Conservation (phyloP, 2,888 invertebrate species). For the Caenorhabditis uteleia region DNA sequence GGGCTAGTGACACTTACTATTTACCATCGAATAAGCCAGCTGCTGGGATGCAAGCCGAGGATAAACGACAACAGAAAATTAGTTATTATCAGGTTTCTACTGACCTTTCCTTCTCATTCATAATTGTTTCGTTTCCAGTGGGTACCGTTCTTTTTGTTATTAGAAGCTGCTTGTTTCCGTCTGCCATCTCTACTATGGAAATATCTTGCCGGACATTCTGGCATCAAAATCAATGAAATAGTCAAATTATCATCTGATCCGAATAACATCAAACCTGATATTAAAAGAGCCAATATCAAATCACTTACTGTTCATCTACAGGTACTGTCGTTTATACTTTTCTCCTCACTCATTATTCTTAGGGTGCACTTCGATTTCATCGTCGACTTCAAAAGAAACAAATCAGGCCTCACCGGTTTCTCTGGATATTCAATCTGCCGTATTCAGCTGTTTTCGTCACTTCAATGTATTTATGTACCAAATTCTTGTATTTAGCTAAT, state of each 20-base stretch:
- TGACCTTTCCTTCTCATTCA: not conserved
- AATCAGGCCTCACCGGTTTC: conserved; percentile 63
- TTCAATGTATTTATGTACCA: conserved; percentile 65
- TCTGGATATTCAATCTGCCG: conserved; percentile 67
- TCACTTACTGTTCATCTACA: conserved; percentile 65
- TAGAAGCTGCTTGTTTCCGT: conserved; percentile 68
- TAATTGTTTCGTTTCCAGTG: conserved; percentile 47
- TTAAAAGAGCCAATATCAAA: conserved; percentile 64
- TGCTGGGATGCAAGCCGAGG: conserved; percentile 54
- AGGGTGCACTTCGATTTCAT: conserved; percentile 69
- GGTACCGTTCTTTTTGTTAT: conserved; percentile 68
- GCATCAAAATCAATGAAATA: conserved; percentile 67
- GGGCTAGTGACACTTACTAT: conserved; percentile 66
- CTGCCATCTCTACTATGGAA: conserved; percentile 67
- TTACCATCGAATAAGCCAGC: conserved; percentile 59
- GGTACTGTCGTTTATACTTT: conserved; percentile 24
- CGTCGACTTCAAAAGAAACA: conserved; percentile 65
- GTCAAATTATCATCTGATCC: conserved; percentile 67
- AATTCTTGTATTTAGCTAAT: conserved; percentile 67
- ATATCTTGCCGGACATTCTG: conserved; percentile 67
- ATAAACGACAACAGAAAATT: conserved; percentile 54
- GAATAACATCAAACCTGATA: conserved; percentile 69
- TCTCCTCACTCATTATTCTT: no score
- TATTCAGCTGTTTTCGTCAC: conserved; percentile 69
- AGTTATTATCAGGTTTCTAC: conserved; percentile 58